Evolutionary conservation across 2,888 invertebrate genomes (phyloP), one percentile per base, ranked within the genome.

Genomic region (Ecdyonurus torrentis): DNA sequence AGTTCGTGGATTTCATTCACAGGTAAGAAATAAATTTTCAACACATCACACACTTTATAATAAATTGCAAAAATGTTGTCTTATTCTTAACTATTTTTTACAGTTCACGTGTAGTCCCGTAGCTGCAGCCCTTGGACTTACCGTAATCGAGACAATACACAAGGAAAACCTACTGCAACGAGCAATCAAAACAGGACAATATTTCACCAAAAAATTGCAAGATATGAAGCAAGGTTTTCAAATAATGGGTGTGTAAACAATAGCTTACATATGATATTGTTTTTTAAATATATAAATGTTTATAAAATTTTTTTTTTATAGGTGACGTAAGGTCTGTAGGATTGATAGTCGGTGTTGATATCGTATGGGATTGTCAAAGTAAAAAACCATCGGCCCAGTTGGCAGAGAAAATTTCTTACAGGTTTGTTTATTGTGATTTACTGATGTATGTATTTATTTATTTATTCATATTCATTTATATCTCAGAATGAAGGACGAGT

Each of bases 311-410:
- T 15, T 55, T 5, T 61, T 55, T 59, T 60, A 20, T 55, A 70
- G 82, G 82, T 19, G 81, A 82, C 71, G 80, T 83, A 1, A 71
- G 82, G 60, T 82, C 82, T n/a, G 76, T 78, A 66, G 82, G 82
- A 1, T 72, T 83, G 5, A 79, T 82, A 76, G 75, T 81, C 66
- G 82, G 81, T 1, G 71, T 82, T 10, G 82, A 83, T 69, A 71
- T 82, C 68, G 79, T 82, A n/a, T 71, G 72, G 58, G 74, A 71
- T 62, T 64, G 67, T 61, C 65, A 66, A 3, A 66, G 66, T 23
- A 66, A 68, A 61, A 70, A 69, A 63, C 72, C 71, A 5, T 70
- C 70, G 23, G 66, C 69, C 3, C 66, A 68, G 25, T 59, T 71
- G 1, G 69, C 72, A 2, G 69, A 70, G 59, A 66, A 67, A 59